These are phyloP conservation scores for Aegotheles bennettii DNA, from an alignment of 2,113 vertebrate species.

Conservation along the genomic window DNA sequence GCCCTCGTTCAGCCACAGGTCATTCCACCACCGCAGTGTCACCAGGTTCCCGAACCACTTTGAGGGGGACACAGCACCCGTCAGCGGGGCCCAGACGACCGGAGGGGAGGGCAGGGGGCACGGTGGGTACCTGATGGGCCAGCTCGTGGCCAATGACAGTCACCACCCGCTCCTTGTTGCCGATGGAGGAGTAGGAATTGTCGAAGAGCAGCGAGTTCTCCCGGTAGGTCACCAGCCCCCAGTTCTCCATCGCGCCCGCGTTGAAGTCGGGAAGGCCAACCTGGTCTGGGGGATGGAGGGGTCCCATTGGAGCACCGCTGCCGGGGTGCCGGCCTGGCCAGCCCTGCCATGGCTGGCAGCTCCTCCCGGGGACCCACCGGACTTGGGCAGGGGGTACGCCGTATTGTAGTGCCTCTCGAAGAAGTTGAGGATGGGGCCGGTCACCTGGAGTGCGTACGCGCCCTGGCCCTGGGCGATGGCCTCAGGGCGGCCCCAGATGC, in stretches of 20 bases:
- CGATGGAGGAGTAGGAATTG: constrained; percentile 66
- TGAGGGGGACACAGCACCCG: fast-evolving
- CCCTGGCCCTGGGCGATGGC: constrained; percentile 72
- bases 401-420: constrained; percentile 75
- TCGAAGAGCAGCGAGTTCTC: constrained; percentile 86
- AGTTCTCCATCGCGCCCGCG: constrained; percentile 96
- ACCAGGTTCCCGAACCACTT: constrained; percentile 96
- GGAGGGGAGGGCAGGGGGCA: fast-evolving
- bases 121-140: constrained; percentile 85
- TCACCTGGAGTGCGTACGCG: constrained; percentile 70
- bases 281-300: constrained; percentile 78
- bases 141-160: constrained; percentile 87
- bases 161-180: constrained; percentile 86
- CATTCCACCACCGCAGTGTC: constrained; percentile 88
- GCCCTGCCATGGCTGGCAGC: fast-evolving
- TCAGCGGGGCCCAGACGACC: fast-evolving
- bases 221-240: constrained; percentile 94
- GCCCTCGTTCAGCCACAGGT: constrained; percentile 92
- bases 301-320: fast-evolving
- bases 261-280: constrained; percentile 89
- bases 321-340: fast-evolving
- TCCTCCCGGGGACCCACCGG: constrained; percentile 64
- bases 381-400: constrained; percentile 81
- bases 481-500: constrained; percentile 85
- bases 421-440: constrained; percentile 79